Conservation (phyloP, 1,140 invertebrate species). For the Solenopsis fugax region DNA sequence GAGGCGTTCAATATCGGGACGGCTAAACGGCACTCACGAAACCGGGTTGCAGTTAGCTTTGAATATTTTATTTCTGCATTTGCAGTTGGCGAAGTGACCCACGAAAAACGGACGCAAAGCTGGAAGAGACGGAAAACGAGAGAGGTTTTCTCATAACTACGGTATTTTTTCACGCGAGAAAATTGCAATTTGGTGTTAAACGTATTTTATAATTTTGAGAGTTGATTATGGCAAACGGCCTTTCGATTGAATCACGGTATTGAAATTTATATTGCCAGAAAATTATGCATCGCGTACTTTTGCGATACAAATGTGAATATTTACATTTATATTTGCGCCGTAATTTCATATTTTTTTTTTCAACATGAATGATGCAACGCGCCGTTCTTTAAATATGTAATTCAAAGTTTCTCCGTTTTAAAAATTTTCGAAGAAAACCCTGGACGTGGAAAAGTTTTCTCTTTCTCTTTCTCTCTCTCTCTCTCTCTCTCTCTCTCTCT, state of each 20-base stretch:
- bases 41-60: conserved; percentile 13
- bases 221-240: conserved; percentile 18
- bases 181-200: conserved; percentile 10
- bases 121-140: conserved; percentile 13
- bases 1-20: neutral
- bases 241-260: conserved; percentile 32
- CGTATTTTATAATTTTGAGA: neutral
- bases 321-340: neutral
- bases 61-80: conserved; percentile 57
- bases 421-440: neutral
- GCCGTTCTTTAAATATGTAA: conserved; percentile 5
- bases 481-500: no score
- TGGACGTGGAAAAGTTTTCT: neutral
- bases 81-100: conserved; percentile 32
- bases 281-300: neutral
- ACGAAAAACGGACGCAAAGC: conserved; percentile 20
- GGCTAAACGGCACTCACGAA: conserved; percentile 21
- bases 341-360: conserved; percentile 10
- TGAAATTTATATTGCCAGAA: conserved; percentile 16
- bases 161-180: conserved; percentile 30
- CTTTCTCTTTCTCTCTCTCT: no score
- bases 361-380: neutral
- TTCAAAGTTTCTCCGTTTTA: neutral
- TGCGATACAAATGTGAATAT: neutral
- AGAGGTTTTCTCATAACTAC: conserved; percentile 36